A percentile compares a stretch with the other conserved stretches of the same genome.
Conservation (phyloP, 2,113 vertebrate genomes). For the Microcebus ravelobensis region DNA sequence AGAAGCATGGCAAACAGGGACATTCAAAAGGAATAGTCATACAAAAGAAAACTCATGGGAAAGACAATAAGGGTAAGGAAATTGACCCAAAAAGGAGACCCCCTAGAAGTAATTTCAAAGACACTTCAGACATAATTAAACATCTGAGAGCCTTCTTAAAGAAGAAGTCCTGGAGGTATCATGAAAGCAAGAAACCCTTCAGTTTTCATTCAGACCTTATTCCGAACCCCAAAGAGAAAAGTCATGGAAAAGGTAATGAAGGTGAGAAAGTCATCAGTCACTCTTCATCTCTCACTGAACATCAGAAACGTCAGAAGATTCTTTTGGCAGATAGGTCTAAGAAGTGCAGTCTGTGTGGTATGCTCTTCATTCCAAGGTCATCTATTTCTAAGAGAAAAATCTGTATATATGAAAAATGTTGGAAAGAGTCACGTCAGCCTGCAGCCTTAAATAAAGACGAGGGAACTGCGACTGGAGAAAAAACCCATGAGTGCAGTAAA, state of each 20-base stretch:
- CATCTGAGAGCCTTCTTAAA: conserved; percentile 55
- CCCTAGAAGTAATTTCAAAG: conserved; percentile 18
- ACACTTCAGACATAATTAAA: conserved; percentile 30
- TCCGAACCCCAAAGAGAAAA: conserved; percentile 65
- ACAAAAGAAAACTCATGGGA: conserved; percentile 48
- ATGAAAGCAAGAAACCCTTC: conserved; percentile 68
- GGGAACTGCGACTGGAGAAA: conserved; percentile 47
- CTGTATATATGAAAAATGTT: conserved; percentile 59
- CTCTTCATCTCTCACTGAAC: conserved; percentile 17
- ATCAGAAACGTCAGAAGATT: conserved; percentile 55
- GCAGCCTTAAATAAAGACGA: conserved; percentile 28
- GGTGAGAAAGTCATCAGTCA: background rate
- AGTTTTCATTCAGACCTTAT: conserved; percentile 73
- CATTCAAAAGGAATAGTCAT: conserved; percentile 2
- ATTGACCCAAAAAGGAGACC: conserved; percentile 9
- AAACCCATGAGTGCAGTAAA: conserved; percentile 72
- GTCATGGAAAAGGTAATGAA: conserved; percentile 24
- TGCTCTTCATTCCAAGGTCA: background rate
- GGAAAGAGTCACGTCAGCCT: background rate
- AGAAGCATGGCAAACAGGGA: background rate
- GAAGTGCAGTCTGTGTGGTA: conserved; percentile 68
- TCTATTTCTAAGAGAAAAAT: background rate
- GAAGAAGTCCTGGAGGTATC: conserved; percentile 57
- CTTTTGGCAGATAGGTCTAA: background rate
- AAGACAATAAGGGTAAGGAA: background rate